phyloP scores from a whole-genome alignment of 2,113 vertebrate genomes.

The Platichthys stellatus region DNA sequence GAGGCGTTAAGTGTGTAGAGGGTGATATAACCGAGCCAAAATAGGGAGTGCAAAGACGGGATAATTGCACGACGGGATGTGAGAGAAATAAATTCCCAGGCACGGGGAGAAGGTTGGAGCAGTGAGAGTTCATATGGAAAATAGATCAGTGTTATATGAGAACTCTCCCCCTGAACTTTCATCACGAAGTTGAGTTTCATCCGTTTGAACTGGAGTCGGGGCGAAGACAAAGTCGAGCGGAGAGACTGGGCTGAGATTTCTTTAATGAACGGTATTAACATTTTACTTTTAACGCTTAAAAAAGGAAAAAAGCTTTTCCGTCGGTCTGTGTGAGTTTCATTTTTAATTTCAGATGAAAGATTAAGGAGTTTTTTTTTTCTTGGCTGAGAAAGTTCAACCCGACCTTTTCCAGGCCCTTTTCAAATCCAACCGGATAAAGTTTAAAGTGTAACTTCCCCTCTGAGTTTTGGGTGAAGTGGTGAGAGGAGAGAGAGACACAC shows the following conservation, averaged over 20 bases:
- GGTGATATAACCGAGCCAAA: slow-evolving; percentile 12
- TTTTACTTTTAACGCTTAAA: slow-evolving; percentile 16
- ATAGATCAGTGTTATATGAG: slow-evolving; percentile 30
- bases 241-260: slow-evolving; percentile 11
- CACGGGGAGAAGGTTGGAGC: not conserved
- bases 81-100: slow-evolving; percentile 27
- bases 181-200: slow-evolving; percentile 24
- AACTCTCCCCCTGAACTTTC: slow-evolving; percentile 27
- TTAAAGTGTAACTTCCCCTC: not conserved
- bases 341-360: not conserved
- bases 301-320: not conserved
- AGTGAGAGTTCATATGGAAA: slow-evolving; percentile 32
- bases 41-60: slow-evolving; percentile 8
- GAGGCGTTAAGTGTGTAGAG: not conserved
- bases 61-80: slow-evolving; percentile 33
- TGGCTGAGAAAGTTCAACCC: not conserved
- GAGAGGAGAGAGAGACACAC: too few relatives aligned
- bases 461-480: not conserved
- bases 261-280: slow-evolving; percentile 19
- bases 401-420: not conserved
- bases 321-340: not conserved
- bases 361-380: not conserved
- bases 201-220: slow-evolving; percentile 26
- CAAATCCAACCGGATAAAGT: not conserved
- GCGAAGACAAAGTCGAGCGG: not conserved